Evolutionary conservation across 2,113 vertebrate genomes (phyloP).

Genomic region (Megaleporinus macrocephalus): DNA sequence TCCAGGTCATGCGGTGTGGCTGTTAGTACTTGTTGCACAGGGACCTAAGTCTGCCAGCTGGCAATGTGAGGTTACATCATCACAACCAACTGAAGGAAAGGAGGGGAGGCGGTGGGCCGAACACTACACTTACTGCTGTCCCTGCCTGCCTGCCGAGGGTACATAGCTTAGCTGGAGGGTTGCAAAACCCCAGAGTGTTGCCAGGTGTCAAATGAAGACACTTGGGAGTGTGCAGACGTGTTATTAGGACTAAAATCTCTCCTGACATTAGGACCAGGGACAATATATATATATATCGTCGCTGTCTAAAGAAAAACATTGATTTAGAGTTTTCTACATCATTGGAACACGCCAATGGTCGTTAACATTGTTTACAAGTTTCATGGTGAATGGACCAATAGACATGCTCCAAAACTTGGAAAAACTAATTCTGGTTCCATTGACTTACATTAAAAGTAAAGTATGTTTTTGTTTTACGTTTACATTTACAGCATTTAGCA

Average conservation of each 20-base stretch:
- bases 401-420: no score
- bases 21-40: neutral
- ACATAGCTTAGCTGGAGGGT: neutral
- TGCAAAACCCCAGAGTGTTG: neutral
- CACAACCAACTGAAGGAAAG: neutral
- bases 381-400: no score
- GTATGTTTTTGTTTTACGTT: no score
- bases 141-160: neutral
- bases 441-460: no score
- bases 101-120: neutral
- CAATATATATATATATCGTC: no score
- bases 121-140: neutral
- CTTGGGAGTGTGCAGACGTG: neutral
- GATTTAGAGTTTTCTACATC: no score
- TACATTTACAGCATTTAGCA: no score
- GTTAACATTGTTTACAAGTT: no score
- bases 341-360: no score
- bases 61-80: neutral
- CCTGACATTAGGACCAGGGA: no score
- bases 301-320: no score
- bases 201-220: neutral
- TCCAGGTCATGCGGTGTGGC: neutral
- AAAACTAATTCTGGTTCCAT: no score
- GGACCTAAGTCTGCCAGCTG: neutral
- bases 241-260: neutral